These are phyloP conservation scores for Acanthosoma haemorrhoidale DNA, from an alignment of 2,888 invertebrate species.

Conservation along the genomic window DNA sequence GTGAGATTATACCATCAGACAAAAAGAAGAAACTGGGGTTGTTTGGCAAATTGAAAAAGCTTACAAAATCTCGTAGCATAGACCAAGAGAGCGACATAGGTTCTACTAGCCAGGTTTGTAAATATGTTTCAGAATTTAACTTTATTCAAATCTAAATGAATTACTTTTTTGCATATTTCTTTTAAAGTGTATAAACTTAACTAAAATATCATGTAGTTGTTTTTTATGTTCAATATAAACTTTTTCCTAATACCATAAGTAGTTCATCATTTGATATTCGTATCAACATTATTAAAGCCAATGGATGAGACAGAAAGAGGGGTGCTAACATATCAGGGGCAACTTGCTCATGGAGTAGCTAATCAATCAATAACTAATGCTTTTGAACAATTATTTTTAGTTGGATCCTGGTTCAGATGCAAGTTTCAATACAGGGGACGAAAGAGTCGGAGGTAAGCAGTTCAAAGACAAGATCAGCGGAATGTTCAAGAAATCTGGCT, in stretches of 20 bases:
- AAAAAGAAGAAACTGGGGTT: slow-evolving; percentile 71
- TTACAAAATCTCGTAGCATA: slow-evolving; percentile 75
- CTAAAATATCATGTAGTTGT: too few species aligned
- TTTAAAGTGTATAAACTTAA: too few species aligned
- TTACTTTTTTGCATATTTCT: too few species aligned
- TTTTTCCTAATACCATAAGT: too few species aligned
- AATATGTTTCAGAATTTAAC: neutral
- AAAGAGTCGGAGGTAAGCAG: slow-evolving; percentile 53
- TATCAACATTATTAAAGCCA: too few species aligned
- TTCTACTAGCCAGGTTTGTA: slow-evolving; percentile 53
- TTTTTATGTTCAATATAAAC: too few species aligned
- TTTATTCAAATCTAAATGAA: too few species aligned
- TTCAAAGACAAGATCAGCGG: slow-evolving; percentile 73
- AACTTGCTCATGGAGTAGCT: too few species aligned
- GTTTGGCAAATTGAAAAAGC: slow-evolving; percentile 73
- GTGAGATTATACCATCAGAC: slow-evolving; percentile 64
- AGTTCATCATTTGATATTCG: too few species aligned
- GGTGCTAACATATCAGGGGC: too few species aligned
- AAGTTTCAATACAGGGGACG: slow-evolving; percentile 60
- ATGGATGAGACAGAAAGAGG: too few species aligned
- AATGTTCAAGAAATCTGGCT: slow-evolving; percentile 69
- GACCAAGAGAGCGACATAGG: slow-evolving; percentile 51
- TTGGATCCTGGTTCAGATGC: slow-evolving; percentile 63
- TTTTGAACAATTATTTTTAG: slow-evolving; percentile 35
- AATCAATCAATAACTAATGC: neutral